Evolutionary conservation across 1,140 invertebrate species (phyloP).

Genomic region (Belonocnema kinseyi): DNA sequence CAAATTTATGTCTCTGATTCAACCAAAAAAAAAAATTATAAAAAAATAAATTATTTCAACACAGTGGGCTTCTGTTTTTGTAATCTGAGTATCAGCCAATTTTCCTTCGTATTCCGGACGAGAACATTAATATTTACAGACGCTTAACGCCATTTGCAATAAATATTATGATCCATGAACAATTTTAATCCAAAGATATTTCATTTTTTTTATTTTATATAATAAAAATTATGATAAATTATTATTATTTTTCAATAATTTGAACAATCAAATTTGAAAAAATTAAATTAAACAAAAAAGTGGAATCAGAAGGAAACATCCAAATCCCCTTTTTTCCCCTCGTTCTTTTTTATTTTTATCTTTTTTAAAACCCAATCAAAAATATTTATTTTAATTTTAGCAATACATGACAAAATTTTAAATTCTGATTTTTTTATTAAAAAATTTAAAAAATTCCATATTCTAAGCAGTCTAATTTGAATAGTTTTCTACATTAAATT

Average conservation of each 20-base stretch:
- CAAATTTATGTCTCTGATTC: background rate
- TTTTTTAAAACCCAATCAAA: no score
- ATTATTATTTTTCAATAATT: background rate
- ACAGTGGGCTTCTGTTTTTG: background rate
- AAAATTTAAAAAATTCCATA: no score
- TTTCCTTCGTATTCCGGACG: slow-evolving; percentile 6
- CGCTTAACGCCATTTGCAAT: background rate
- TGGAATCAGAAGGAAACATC: no score
- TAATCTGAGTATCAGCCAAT: slow-evolving; percentile 8
- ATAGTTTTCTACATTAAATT: no score
- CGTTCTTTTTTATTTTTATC: no score
- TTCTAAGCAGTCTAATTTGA: no score
- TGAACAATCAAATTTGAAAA: no score
- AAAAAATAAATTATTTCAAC: background rate
- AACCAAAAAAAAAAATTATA: background rate
- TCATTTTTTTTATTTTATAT: background rate
- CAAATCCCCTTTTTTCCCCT: no score
- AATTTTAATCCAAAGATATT: background rate
- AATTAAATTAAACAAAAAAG: no score
- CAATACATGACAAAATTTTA: no score
- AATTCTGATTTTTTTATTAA: no score
- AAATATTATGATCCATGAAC: slow-evolving; percentile 3
- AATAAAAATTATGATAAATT: background rate
- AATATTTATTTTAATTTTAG: no score
- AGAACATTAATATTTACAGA: slow-evolving; percentile 32